Evolutionary conservation across 2,113 vertebrate genomes (phyloP).

Genomic region (Shinisaurus crocodilurus): DNA sequence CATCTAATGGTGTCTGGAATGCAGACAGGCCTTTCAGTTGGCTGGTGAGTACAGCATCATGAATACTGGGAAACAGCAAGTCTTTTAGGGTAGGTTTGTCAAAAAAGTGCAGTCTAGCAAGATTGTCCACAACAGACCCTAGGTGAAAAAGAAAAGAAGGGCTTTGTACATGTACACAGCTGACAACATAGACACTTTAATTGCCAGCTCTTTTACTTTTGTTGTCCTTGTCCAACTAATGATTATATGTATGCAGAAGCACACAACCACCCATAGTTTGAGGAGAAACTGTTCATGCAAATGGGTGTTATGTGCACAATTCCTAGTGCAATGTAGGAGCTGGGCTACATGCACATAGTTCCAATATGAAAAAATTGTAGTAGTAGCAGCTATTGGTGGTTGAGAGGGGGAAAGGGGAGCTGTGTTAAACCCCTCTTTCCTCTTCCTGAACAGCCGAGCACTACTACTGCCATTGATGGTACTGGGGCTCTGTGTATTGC

Average conservation of each 20-base stretch:
- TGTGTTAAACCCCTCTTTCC: not conserved
- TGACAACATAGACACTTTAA: rapidly evolving
- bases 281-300: not conserved
- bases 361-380: not conserved
- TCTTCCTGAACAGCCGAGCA: not conserved
- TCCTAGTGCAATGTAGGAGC: too few species aligned
- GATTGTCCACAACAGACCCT: constrained; percentile 85
- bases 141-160: constrained; percentile 39
- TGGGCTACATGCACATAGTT: not conserved
- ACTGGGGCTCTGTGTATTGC: not conserved
- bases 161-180: too few species aligned
- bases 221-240: not conserved
- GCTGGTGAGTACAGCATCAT: constrained; percentile 90
- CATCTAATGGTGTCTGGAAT: not conserved
- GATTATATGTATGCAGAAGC: not conserved
- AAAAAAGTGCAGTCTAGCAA: constrained; percentile 88
- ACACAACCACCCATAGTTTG: too few species aligned
- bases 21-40: constrained; percentile 38
- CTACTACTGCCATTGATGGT: not conserved
- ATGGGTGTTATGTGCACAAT: not conserved
- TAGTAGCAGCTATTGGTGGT: not conserved
- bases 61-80: constrained; percentile 88
- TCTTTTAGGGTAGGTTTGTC: constrained; percentile 72
- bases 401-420: not conserved
- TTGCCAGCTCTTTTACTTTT: not conserved